These are phyloP conservation scores for Hippocampus comes DNA, from an alignment of 2,113 vertebrate genomes.

Conservation along the genomic window DNA sequence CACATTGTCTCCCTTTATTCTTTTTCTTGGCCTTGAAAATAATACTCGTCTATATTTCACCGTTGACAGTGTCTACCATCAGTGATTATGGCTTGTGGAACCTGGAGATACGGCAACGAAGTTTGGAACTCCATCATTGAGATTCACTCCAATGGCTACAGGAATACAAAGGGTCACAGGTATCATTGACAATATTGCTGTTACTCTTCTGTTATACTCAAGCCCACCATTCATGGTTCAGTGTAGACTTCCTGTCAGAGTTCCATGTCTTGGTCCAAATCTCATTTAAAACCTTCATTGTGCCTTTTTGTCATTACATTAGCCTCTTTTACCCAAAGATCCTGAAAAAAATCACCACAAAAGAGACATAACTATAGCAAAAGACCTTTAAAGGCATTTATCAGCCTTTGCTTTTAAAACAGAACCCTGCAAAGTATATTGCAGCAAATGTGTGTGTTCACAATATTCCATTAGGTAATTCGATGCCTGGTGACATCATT, in stretches of 20 bases:
- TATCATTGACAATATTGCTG: neutral
- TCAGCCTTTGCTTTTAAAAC: too few species aligned
- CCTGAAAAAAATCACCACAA: too few species aligned
- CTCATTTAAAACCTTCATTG: neutral
- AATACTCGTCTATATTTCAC: neutral
- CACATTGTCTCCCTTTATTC: neutral
- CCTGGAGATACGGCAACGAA: neutral
- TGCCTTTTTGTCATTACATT: neutral
- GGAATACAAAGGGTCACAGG: neutral
- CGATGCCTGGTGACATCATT: neutral
- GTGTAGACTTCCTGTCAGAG: neutral
- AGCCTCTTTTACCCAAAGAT: neutral
- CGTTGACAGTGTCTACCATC: neutral
- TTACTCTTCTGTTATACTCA: neutral
- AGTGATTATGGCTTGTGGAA: neutral
- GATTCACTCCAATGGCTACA: neutral
- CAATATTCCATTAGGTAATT: neutral
- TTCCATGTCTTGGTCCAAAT: neutral
- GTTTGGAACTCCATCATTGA: neutral
- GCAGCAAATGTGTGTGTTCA: neutral
- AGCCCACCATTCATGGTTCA: neutral
- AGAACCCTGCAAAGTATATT: neutral
- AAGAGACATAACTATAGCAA: too few species aligned
- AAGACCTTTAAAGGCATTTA: too few species aligned
- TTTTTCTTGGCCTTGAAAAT: neutral